phyloP scores from a whole-genome alignment of 2,888 invertebrate genomes.

The Aplocera efformata region DNA sequence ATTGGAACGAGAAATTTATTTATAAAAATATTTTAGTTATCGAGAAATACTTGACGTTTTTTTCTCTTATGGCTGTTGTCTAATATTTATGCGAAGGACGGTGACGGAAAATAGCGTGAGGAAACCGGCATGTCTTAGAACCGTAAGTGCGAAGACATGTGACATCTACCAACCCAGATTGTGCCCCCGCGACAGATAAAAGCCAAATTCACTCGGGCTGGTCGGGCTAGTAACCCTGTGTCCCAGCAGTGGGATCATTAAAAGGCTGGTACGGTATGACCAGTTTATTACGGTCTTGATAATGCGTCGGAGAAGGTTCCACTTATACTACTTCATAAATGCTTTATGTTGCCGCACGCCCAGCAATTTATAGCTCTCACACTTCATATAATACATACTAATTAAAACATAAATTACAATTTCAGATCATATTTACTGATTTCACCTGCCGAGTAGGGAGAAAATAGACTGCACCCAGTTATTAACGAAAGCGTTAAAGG shows the following conservation, averaged over 20 bases:
- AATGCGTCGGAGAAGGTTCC: slow-evolving; percentile 44
- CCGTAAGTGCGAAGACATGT: too few species aligned
- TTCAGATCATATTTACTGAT: slow-evolving; percentile 19
- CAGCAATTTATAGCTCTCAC: slow-evolving; percentile 44
- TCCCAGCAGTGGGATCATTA: too few species aligned
- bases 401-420: slow-evolving; percentile 51
- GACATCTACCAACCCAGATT: too few species aligned
- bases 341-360: slow-evolving; percentile 38
- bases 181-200: too few species aligned
- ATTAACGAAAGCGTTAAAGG: slow-evolving; percentile 16
- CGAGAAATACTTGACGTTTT: too few species aligned
- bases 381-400: slow-evolving; percentile 39
- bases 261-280: neutral
- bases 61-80: too few species aligned
- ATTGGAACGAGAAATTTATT: slow-evolving; percentile 1
- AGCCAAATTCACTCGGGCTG: too few species aligned
- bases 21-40: too few species aligned
- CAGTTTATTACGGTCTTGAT: slow-evolving; percentile 28
- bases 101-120: too few species aligned
- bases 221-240: too few species aligned
- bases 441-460: slow-evolving; percentile 17
- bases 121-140: too few species aligned
- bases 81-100: too few species aligned
- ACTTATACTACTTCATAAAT: slow-evolving; percentile 50
- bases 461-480: slow-evolving; percentile 12